Conservation (phyloP, 2,888 invertebrate species). For the Adineta ricciae region DNA sequence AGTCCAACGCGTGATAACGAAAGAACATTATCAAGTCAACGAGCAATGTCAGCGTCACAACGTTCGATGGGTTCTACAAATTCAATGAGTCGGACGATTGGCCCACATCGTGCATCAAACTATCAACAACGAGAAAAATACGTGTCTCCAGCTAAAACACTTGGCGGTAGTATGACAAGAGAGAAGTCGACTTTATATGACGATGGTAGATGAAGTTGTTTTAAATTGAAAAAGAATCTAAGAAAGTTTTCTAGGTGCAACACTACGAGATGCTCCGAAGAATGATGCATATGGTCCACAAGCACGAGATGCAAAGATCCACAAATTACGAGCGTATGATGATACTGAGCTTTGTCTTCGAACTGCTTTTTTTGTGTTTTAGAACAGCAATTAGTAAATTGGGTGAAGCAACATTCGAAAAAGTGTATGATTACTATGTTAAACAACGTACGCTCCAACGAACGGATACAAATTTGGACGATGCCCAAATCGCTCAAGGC, state of each 20-base stretch:
- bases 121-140: not conserved
- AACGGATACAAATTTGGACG: conserved; percentile 38
- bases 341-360: too few species aligned
- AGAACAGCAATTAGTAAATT: conserved; percentile 36
- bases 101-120: not conserved
- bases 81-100: not conserved
- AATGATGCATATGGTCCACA: conserved; percentile 46
- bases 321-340: conserved; percentile 44
- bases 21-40: not conserved
- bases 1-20: not conserved
- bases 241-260: too few species aligned
- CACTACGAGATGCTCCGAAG: conserved; percentile 40
- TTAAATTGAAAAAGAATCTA: not conserved
- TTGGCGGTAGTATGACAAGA: not conserved
- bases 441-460: conserved; percentile 38
- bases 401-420: conserved; percentile 43
- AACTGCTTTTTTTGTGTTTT: not conserved
- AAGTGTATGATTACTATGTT: conserved; percentile 44
- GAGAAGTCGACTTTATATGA: not conserved
- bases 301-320: conserved; percentile 44
- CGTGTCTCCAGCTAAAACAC: not conserved
- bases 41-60: not conserved
- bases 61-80: not conserved
- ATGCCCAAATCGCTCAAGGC: conserved; percentile 43
- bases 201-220: not conserved